Percentiles rank a stretch among this genome's conserved stretches.
Conservation (phyloP, 2,113 vertebrate species). For the Cryptotis parvus region DNA sequence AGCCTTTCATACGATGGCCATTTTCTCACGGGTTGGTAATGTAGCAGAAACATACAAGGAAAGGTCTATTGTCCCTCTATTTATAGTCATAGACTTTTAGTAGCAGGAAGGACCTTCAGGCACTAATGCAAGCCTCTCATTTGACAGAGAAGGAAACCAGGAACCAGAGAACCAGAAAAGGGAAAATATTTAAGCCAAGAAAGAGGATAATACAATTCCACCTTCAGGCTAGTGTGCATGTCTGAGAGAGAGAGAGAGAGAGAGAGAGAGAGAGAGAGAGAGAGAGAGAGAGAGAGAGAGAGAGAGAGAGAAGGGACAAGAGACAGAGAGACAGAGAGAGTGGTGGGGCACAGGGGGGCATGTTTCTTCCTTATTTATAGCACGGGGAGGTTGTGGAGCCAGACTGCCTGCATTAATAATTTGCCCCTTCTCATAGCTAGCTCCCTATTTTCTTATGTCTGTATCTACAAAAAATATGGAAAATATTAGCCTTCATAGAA, state of each 20-base stretch:
- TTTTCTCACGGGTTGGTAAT: neutral
- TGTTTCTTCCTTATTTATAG: neutral
- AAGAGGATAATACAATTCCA: neutral
- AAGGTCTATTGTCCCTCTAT: neutral
- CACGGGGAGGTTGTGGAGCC: rapidly evolving
- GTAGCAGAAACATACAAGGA: neutral
- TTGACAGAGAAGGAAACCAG: neutral
- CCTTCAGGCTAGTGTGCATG: neutral
- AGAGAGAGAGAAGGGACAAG: too few relatives aligned
- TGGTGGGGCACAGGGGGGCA: too few relatives aligned
- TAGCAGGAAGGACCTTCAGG: constrained; percentile 13
- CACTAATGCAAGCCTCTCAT: neutral
- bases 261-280: too few relatives aligned
- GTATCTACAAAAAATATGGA: neutral
- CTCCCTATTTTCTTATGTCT: neutral
- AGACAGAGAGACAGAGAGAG: too few relatives aligned
- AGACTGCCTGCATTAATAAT: neutral
- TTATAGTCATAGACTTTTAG: constrained; percentile 5
- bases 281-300: too few relatives aligned
- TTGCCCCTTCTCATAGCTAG: too few relatives aligned
- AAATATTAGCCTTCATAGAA: neutral
- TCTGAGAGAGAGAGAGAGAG: too few relatives aligned
- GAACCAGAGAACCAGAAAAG: neutral
- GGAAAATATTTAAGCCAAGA: neutral
- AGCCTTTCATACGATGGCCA: constrained; percentile 36